Conservation (phyloP, 2,888 invertebrate genomes). For the Tethea ocularis region DNA sequence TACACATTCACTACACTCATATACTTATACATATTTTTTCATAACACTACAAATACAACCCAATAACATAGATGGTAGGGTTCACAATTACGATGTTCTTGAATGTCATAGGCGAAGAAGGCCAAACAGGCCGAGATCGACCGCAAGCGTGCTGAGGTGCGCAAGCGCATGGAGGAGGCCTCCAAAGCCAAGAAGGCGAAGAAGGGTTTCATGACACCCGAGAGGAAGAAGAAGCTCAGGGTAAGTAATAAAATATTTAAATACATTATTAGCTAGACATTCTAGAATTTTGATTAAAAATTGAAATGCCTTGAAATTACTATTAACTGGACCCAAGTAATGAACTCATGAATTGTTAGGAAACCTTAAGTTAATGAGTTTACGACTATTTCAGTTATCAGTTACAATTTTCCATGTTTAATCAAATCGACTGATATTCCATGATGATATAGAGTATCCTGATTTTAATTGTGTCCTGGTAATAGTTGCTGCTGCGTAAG, state of each 20-base stretch:
- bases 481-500: conserved; percentile 98
- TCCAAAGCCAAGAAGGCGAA: conserved; percentile 99
- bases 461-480: conserved; percentile 7
- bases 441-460: not conserved
- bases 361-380: no score
- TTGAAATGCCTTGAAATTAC: not conserved
- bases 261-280: no score
- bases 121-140: conserved; percentile 99
- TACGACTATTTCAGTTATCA: no score
- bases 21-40: conserved; percentile 10
- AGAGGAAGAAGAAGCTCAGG: conserved; percentile 99
- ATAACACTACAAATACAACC: not conserved
- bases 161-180: conserved; percentile 99
- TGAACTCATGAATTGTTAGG: no score
- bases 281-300: no score
- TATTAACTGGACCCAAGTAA: not conserved
- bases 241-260: conserved; percentile 82
- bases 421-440: not conserved
- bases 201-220: conserved; percentile 99
- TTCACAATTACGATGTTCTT: conserved; percentile 48
- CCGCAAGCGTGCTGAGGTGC: conserved; percentile 99
- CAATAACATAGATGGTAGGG: conserved; percentile 16
- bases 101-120: conserved; percentile 93
- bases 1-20: conserved; percentile 15
- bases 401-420: no score